A percentile compares a stretch with the other conserved stretches of the same genome.
phyloP scores from a whole-genome alignment of 2,888 invertebrate genomes.

The Cantharis rustica region DNA sequence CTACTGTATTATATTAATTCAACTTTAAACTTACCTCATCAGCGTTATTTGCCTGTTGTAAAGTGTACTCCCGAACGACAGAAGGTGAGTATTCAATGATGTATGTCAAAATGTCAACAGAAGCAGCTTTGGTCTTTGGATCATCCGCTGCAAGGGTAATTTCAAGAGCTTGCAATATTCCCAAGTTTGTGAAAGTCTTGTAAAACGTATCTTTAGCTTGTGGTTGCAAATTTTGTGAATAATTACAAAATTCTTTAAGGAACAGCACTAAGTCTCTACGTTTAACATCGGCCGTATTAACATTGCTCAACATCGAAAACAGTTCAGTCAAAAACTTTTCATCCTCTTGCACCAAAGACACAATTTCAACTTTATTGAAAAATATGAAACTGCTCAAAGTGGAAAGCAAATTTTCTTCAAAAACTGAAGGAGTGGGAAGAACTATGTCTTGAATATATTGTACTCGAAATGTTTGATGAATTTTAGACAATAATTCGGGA shows the following conservation, averaged over 20 bases:
- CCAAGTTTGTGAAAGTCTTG: conserved; percentile 88
- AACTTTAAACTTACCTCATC: conserved; percentile 73
- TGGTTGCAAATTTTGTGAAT: conserved; percentile 97
- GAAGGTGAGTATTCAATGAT: conserved; percentile 98
- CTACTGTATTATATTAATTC: neutral
- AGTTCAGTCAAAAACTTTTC: conserved; percentile 94
- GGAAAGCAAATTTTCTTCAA: conserved; percentile 98
- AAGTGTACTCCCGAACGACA: conserved; percentile 94
- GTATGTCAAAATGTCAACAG: conserved; percentile 96
- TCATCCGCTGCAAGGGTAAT: conserved; percentile 91
- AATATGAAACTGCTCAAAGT: conserved; percentile 98
- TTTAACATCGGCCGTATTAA: conserved; percentile 81
- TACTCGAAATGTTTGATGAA: conserved; percentile 99
- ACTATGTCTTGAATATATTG: conserved; percentile 99
- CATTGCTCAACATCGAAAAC: conserved; percentile 90
- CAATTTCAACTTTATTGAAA: conserved; percentile 99
- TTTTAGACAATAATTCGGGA: conserved; percentile 93
- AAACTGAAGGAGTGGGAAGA: conserved; percentile 96
- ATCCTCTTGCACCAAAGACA: conserved; percentile 96
- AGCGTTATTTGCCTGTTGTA: conserved; percentile 87
- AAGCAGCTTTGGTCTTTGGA: conserved; percentile 92
- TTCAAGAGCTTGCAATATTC: conserved; percentile 87
- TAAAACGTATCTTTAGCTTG: conserved; percentile 97
- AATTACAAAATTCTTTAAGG: conserved; percentile 98
- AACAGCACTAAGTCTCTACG: conserved; percentile 94